Evolutionary conservation across 2,888 invertebrate genomes (phyloP).

Genomic region (Beris chalybata): DNA sequence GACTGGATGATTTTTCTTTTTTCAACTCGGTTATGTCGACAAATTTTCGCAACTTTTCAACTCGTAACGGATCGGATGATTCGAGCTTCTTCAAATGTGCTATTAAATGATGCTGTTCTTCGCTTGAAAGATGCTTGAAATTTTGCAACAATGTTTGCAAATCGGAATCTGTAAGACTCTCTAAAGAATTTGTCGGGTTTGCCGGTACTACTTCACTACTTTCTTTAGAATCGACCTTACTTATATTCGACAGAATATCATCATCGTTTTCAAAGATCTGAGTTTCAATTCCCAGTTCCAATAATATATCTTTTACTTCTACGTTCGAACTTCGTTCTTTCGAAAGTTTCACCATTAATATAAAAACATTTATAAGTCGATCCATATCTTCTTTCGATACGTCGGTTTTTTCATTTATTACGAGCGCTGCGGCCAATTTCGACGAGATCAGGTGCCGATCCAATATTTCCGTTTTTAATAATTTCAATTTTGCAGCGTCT

Average conservation of each 20-base stretch:
- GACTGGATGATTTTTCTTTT: slow-evolving; percentile 34
- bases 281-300: slow-evolving; percentile 43
- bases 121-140: slow-evolving; percentile 75
- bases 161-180: slow-evolving; percentile 77
- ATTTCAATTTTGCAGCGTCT: slow-evolving; percentile 48
- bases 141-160: slow-evolving; percentile 78
- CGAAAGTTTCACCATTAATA: slow-evolving; percentile 68
- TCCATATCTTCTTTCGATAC: slow-evolving; percentile 78
- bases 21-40: slow-evolving; percentile 62
- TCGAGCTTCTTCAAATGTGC: slow-evolving; percentile 81
- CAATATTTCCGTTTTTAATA: slow-evolving; percentile 63
- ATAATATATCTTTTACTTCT: slow-evolving; percentile 41
- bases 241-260: slow-evolving; percentile 17
- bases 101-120: slow-evolving; percentile 82
- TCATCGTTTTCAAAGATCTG: slow-evolving; percentile 14
- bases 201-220: slow-evolving; percentile 1
- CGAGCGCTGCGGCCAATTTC: slow-evolving; percentile 77
- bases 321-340: slow-evolving; percentile 46
- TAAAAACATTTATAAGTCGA: slow-evolving; percentile 77
- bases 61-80: slow-evolving; percentile 73
- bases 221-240: slow-evolving; percentile 26
- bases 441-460: slow-evolving; percentile 79
- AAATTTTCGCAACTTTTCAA: slow-evolving; percentile 74
- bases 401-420: slow-evolving; percentile 79
- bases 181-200: slow-evolving; percentile 62